Base-by-base conservation (phyloP, 1,140 invertebrate genomes). In the Sycophaga agraensis region DNA sequence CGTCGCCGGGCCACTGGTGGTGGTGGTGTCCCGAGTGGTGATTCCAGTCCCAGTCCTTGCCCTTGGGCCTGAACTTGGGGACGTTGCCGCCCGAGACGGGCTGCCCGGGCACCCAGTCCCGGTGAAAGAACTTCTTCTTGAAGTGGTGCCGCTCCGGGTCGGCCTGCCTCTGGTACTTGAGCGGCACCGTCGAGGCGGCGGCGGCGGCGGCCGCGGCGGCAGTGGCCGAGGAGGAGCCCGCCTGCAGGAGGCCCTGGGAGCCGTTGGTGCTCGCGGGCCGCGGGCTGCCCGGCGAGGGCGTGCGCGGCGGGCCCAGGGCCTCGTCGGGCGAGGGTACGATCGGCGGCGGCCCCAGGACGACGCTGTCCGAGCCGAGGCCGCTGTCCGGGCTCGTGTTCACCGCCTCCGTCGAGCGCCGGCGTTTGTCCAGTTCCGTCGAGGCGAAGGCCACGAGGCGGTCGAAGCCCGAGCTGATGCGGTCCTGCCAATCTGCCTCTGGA, bases 381-480 rank as follows among this genome's bases (percentile, higher is more conserved):
- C 88, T 89, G 75, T 91, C 89, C 0, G 89, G 89, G 64, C 89
- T 91, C 12, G 89, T 90, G 70, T 90, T 91, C 62, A 85, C 85
- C 65, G 87, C 87, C 72, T 91, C 89, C 0, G 88, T 90, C 19
- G 89, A 91, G 60, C 89, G 83, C 31, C 90, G 83, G 63, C 90
- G 84, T 73, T 91, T 90, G 71, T 93, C 91, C 67, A 93, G 81
- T 69, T 92, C 91, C 2, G 90, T 92, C 4, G 91, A 91, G 7
- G 91, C 92, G 75, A 93, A 91, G 22, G 90, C 91, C 58, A 94
- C 89, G 63, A 94, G 81, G 54, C 91, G 86, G 79, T 95, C 92
- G 81, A 94, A 94, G 31, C 91, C 89, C 68, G 89, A 91, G 71
- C 87, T 91, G 68, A 93, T 93, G 65, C 91, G 87, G 70, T 91